Evolutionary conservation across 2,888 invertebrate genomes (phyloP), one percentile per base, ranked within the genome.

Genomic region (Netelia inedita): DNA sequence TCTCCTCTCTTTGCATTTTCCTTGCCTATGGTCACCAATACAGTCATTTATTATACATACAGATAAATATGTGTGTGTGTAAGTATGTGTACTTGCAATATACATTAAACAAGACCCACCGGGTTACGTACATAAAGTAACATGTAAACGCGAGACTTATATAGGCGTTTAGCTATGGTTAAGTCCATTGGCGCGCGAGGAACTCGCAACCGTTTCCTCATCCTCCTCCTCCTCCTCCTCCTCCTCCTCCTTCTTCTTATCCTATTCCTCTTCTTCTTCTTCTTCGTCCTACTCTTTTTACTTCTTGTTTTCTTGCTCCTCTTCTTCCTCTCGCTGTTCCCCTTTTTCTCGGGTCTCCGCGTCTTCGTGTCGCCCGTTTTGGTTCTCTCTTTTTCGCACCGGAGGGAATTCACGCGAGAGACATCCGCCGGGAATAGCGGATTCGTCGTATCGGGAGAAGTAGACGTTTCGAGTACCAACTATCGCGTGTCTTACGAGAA

Each of bases 341-440:
- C 5, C 1, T 11, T 19, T 23, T 23, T 11, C 28, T 6, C 23
- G 23, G 19, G 6, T 2, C n/a, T n/a, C n/a, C n/a, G 14, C 53
- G 53, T 53, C 53, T 16, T 53, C 53, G 53, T 16, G 50, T 50
- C 53, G 14, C 53, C 53, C 28, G n/a, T 53, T 53, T 28, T 9
- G n/a, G n/a, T 28, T 16, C 53, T 53, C 59, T 59, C 43, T 69
- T 78, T 68, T 23, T 23, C 23, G 21, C 23, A 43, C 41, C 41
- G 46, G 5, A 55, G 59, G 50, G 19, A 57, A 68, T 78, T 69
- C 59, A 61, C 68, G 78, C 78, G 78, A 78, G 41, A 83, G 79
- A 84, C 83, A 84, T 84, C 80, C 83, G 83, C 83, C 72, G 83
- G 83, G 80, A 84, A 72, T 84, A 80, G 83, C 83, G 80, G 83